Base-by-base conservation (phyloP, 1,140 invertebrate genomes). In the Riptortus pedestris region DNA sequence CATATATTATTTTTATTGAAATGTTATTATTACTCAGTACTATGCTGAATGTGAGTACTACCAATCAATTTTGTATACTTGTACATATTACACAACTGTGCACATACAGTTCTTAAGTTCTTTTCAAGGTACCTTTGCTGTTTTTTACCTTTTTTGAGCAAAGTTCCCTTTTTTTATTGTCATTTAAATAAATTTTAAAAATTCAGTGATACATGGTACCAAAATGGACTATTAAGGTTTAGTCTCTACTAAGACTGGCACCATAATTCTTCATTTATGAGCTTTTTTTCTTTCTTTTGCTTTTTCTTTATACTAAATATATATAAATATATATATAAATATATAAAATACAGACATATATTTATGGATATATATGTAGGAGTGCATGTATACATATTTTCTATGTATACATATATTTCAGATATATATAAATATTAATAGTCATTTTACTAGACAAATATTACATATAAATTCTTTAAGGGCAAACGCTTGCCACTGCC, bases 401-500 rank as follows among this genome's bases (percentile, higher is more conserved):
- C 45, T 47, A 47, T 47, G 45, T 47, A 47, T 47, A 47, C 45
- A 47, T 47, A 47, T 47, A 47, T 47, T 47, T 47, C 24, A 55
- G 4, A 55, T 55, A 55, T 55, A 55, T 55, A 55, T 55, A 55
- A 24, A 55, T 26, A 55, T 55, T 55, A 55, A 55, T 55, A 55
- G 51, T 55, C 51, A 55, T 55, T 22, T 55, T 24, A 55, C 51
- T 55, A 55, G 51, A 55, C 51, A 55, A 55, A 55, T 55, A 58
- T 48, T 64, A 18, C n/a, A 22, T 26, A 57, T 64, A 48, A 22
- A 28, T 61, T 65, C 22, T 62, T 62, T 57, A 66, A 55, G 57
- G 65, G 65, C 65, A 66, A 63, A 63, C 65, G 52, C 60, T 66
- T 66, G 65, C 65, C 65, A 66, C 65, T 66, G 65, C 65, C 65